Evolutionary conservation across 2,797 vertebrate genomes (phyloP).

Genomic region (Choloepus didactylus): DNA sequence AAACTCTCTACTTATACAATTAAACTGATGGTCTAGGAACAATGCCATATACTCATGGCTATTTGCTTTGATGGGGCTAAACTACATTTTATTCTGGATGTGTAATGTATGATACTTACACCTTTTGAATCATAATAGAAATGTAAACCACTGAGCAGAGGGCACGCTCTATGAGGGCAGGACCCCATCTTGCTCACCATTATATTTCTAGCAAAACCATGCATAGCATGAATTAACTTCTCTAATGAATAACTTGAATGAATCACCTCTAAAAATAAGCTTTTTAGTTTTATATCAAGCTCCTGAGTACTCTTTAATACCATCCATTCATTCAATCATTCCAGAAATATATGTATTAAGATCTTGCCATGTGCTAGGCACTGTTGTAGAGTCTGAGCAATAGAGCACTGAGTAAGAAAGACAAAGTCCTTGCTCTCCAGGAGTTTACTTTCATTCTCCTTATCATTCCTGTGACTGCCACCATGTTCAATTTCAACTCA

Average conservation of each 20-base stretch:
- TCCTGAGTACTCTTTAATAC: background rate
- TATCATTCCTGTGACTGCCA: background rate
- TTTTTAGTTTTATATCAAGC: slow-evolving; percentile 5
- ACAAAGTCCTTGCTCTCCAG: background rate
- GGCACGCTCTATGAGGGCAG: background rate
- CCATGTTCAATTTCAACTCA: background rate
- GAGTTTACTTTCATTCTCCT: background rate
- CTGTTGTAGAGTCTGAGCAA: background rate
- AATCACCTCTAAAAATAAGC: background rate
- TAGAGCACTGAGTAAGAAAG: background rate
- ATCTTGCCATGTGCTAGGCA: background rate
- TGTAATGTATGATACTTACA: background rate
- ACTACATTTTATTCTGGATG: background rate
- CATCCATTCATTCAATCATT: background rate
- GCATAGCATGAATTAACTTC: too few relatives aligned
- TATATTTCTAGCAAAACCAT: background rate
- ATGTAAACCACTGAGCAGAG: background rate
- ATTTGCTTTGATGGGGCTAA: background rate
- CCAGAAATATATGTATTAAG: background rate
- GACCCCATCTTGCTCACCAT: background rate
- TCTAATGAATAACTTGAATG: background rate
- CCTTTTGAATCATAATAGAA: background rate
- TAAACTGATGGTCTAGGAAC: too few relatives aligned
- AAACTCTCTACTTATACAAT: too few relatives aligned
- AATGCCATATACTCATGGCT: too few relatives aligned